Conservation (phyloP, 2,113 vertebrate species). For the Hippocampus abdominalis region DNA sequence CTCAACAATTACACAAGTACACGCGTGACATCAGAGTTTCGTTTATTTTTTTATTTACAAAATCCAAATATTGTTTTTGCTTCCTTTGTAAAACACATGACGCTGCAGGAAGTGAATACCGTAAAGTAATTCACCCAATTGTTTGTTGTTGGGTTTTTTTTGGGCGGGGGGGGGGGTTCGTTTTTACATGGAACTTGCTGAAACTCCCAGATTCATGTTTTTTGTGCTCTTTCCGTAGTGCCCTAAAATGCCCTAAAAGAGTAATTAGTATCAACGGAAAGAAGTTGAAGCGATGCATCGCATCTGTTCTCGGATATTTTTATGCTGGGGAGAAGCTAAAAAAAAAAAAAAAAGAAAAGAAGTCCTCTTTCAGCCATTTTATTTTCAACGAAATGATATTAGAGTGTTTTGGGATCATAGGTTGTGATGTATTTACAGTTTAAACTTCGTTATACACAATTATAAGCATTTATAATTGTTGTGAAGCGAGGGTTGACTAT, state of each 20-base stretch:
- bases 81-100: conserved; percentile 26
- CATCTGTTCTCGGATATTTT: neutral
- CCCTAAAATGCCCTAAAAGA: neutral
- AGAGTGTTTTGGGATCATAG: neutral
- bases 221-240: neutral
- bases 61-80: conserved; percentile 29
- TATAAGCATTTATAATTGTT: neutral
- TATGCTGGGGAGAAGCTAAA: too few species aligned
- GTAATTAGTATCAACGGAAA: neutral
- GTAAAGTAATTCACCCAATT: neutral
- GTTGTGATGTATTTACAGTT: neutral
- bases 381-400: too few species aligned
- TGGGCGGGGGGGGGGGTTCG: too few species aligned
- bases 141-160: too few species aligned
- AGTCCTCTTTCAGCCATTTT: too few species aligned
- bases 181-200: neutral
- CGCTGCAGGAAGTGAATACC: conserved; percentile 5
- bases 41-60: conserved; percentile 61
- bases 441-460: neutral
- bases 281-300: neutral
- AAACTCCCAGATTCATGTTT: neutral
- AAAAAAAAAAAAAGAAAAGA: too few species aligned
- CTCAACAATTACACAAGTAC: conserved; percentile 12
- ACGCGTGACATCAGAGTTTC: conserved; percentile 59
- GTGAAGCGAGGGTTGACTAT: neutral